These are phyloP conservation scores for Meloidogyne floridensis DNA, from an alignment of 1,140 invertebrate genomes.

Conservation along the genomic window DNA sequence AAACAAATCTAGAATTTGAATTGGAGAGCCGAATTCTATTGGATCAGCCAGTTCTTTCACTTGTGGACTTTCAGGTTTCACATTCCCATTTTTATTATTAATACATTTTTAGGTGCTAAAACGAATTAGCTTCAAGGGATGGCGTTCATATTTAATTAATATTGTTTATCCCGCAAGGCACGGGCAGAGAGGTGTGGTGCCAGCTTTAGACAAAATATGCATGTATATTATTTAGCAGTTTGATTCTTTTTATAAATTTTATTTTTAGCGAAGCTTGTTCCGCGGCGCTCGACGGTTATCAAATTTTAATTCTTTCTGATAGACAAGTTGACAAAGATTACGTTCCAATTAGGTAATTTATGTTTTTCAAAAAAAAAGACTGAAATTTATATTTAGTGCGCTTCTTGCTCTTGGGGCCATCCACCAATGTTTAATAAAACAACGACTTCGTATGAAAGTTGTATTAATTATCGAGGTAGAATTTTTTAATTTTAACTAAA, in stretches of 20 bases:
- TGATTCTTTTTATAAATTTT: not conserved
- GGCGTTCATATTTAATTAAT: conserved; percentile 87
- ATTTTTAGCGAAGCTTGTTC: conserved; percentile 74
- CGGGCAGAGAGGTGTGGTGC: conserved; percentile 73
- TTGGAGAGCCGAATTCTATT: conserved; percentile 92
- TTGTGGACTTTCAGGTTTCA: conserved; percentile 80
- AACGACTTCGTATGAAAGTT: conserved; percentile 90
- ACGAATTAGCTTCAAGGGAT: conserved; percentile 79
- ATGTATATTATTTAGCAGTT: conserved; percentile 25
- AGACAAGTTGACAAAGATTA: conserved; percentile 71
- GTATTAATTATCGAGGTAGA: not conserved
- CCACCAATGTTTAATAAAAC: conserved; percentile 92
- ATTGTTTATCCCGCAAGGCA: conserved; percentile 78
- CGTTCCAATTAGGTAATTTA: not conserved
- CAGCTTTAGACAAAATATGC: conserved; percentile 79
- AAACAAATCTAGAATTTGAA: conserved; percentile 83
- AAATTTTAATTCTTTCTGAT: conserved; percentile 87
- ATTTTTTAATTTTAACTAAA: not conserved
- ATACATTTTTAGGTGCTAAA: conserved; percentile 55
- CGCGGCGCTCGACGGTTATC: conserved; percentile 79
- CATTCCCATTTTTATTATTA: not conserved
- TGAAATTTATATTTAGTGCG: conserved; percentile 67
- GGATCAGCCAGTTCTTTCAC: conserved; percentile 88
- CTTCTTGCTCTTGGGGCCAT: conserved; percentile 87
- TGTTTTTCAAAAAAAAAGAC: not conserved